Percentiles rank a stretch among this genome's conserved stretches.
phyloP scores from a whole-genome alignment of 2,797 vertebrate genomes.

The Odontamblyopus lacepedii region DNA sequence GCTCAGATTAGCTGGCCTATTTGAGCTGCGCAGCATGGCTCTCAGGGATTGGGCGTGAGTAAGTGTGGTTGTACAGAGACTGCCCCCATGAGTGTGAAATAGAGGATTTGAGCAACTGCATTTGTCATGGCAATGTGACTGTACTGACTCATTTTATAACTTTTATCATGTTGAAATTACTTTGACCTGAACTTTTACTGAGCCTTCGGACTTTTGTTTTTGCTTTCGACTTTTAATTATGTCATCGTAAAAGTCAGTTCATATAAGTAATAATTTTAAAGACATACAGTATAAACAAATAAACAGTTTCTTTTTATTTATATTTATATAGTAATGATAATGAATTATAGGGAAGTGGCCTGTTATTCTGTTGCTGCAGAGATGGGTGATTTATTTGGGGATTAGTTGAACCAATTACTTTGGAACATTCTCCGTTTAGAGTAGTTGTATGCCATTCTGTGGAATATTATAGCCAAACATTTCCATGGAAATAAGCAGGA shows the following conservation, averaged over 20 bases:
- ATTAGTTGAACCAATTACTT: neutral
- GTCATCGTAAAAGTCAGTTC: too few relatives aligned
- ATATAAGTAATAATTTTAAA: too few relatives aligned
- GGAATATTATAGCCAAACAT: too few relatives aligned
- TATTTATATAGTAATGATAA: neutral
- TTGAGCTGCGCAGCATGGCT: conserved; percentile 65
- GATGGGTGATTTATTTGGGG: too few relatives aligned
- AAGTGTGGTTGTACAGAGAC: conserved; percentile 36
- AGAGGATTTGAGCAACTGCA: conserved; percentile 63
- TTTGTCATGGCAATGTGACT: conserved; percentile 65
- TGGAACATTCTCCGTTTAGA: too few relatives aligned
- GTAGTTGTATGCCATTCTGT: too few relatives aligned
- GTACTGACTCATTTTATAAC: conserved; percentile 58
- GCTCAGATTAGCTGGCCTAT: conserved; percentile 71
- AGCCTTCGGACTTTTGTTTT: neutral
- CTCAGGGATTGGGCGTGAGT: conserved; percentile 52
- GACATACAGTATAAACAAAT: too few relatives aligned
- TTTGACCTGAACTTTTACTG: conserved; percentile 26
- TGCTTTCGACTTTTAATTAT: neutral
- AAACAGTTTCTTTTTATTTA: too few relatives aligned
- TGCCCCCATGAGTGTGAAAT: conserved; percentile 63
- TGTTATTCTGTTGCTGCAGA: too few relatives aligned
- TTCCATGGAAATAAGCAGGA: too few relatives aligned
- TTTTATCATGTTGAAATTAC: conserved; percentile 43
- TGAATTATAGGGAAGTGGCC: neutral